These are phyloP conservation scores for Drosophila willistoni DNA, from an alignment of 1,140 invertebrate species.

Conservation along the genomic window DNA sequence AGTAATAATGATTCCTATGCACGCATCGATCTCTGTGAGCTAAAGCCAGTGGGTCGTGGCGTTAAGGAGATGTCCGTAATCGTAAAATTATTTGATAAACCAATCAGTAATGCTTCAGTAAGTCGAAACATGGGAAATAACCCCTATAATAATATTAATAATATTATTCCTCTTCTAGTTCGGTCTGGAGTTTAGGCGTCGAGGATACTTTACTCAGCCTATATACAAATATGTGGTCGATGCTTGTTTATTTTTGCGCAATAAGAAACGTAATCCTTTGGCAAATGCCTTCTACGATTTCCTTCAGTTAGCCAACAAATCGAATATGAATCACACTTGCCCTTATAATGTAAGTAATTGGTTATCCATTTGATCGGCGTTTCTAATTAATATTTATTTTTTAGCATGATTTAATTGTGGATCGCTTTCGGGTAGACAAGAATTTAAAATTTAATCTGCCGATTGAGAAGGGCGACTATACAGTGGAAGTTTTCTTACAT, in stretches of 20 bases:
- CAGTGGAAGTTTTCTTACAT: neutral
- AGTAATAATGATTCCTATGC: neutral
- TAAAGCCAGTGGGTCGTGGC: neutral
- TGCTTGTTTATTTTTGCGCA: neutral
- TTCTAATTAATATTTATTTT: neutral
- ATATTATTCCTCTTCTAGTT: neutral
- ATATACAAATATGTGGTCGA: neutral
- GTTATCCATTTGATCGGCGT: too few relatives aligned
- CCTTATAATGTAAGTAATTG: neutral
- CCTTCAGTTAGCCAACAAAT: neutral
- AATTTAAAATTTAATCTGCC: neutral
- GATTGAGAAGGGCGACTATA: neutral
- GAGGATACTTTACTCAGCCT: neutral
- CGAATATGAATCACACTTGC: conserved; percentile 6
- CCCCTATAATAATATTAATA: neutral
- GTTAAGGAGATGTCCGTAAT: neutral
- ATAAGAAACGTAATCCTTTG: neutral
- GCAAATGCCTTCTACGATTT: neutral
- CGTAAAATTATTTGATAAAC: neutral
- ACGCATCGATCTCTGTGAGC: neutral
- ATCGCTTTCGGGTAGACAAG: neutral
- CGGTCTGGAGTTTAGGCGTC: neutral
- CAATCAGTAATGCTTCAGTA: neutral
- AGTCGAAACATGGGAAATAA: neutral
- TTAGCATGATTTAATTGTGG: neutral